Base-by-base conservation (phyloP, 2,113 vertebrate species). In the Lucifuga dentata region DNA sequence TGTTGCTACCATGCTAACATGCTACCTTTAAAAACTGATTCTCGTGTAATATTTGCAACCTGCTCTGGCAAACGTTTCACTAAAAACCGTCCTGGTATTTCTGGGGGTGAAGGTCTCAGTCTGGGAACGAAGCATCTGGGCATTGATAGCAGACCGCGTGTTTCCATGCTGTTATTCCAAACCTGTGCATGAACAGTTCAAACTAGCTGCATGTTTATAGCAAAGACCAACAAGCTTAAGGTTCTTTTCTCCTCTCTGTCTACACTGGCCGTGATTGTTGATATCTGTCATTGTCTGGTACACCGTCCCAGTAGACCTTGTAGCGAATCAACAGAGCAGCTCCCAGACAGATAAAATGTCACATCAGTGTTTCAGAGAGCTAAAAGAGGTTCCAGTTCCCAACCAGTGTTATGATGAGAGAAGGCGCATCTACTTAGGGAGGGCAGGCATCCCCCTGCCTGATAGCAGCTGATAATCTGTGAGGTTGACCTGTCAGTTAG, bases 111-210 rank as follows among this genome's bases (percentile, higher is more conserved):
- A 92, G 90, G 89, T 85, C 83, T 83, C 61, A 19, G 69, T 82
- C 80, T 92, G 93, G 87, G 92, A 93, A 92, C 32, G 57, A 57
- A 61, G 60, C 93, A 92, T 81, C 88, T 93, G 92, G 76, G 41
- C 52, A 59, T 72, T 66, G 81, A 81, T 86, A 83, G 70, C 71
- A 41, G 41, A 55, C 43, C 4, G 35, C 21, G 16, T 33, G 68
- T 68, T 68, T 74, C 60, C 66, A 10, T 40, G n/a, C 46, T 60
- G 39, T 68, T 69, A 9, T 58, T 73, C 24, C 55, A 53, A 57
- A 66, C 49, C 19, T 5, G 23, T 33, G 57, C 43, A 21, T 24
- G 51, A 41, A 50, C 39, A 15, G 66, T 9, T 0, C 39, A 68
- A 69, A 77, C 41, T 4, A n/a, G 19, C 60, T 13, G 1, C 1